phyloP scores from a whole-genome alignment of 1,140 invertebrate genomes.

The Drosophila oshimai region DNA sequence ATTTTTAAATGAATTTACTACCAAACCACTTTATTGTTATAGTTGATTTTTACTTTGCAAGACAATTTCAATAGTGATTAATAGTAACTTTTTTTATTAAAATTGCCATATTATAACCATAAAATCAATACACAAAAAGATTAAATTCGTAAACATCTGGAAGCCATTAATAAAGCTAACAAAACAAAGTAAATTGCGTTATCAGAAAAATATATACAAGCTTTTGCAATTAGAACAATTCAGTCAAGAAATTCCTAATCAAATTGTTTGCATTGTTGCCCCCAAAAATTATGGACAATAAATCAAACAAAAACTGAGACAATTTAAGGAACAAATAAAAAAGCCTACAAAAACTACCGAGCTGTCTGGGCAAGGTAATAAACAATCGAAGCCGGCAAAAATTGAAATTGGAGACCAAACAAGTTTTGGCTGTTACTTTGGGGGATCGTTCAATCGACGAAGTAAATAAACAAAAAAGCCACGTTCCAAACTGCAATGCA shows the following conservation, averaged over 20 bases:
- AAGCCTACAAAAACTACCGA: background rate
- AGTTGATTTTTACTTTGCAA: too few relatives aligned
- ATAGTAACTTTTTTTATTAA: too few relatives aligned
- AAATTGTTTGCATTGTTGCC: conserved; percentile 1
- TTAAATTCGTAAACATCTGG: too few relatives aligned
- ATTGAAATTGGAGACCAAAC: conserved; percentile 3
- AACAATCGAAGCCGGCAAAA: conserved; percentile 22
- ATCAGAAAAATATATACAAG: background rate
- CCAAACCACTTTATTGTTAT: too few relatives aligned
- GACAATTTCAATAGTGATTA: too few relatives aligned
- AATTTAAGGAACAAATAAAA: conserved; percentile 11
- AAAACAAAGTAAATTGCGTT: background rate
- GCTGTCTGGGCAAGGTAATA: background rate
- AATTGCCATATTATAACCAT: too few relatives aligned
- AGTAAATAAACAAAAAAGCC: conserved; percentile 36
- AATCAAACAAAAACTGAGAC: background rate
- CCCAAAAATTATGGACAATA: background rate
- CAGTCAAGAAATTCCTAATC: background rate
- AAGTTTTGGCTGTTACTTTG: conserved; percentile 12
- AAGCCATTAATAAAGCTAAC: background rate
- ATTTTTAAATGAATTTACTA: too few relatives aligned
- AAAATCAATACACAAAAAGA: too few relatives aligned
- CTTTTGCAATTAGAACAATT: conserved; percentile 17
- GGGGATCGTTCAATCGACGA: conserved; percentile 13
- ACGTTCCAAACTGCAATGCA: conserved; percentile 17